Base-by-base conservation (phyloP, 2,888 invertebrate species). In the Selenia dentaria region DNA sequence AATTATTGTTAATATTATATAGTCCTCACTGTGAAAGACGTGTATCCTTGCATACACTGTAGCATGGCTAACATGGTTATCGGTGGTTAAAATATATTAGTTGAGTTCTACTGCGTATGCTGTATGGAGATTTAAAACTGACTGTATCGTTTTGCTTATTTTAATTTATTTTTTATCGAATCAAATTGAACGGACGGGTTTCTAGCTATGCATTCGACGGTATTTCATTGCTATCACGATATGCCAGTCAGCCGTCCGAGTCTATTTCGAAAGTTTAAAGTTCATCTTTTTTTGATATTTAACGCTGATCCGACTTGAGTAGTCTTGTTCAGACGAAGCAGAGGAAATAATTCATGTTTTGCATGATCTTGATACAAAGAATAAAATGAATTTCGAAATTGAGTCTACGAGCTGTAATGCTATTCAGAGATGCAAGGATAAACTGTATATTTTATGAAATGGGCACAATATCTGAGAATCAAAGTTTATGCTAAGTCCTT, bases 141-240 rank as follows among this genome's bases (percentile, higher is more conserved):
- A 4, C 20, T 27, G 16, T 40, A 66, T 28, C 18, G 68, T 64
- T 74, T 71, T 72, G 75, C 72, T 81, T 84, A 83, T 82, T 87
- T 89, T 89, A 88, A 89, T 89, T 90, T 87, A 77, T 88, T 90
- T 89, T 89, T 89, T 90, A 88, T 87, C 83, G 72, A 68, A 71
- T 79, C 78, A 79, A 82, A 84, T 87, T 82, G 82, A 80, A 83
- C 67, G 74, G 78, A 81, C 82, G 78, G 73, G 75, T 82, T 83
- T 74, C 76, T 74, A 75, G 74, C 74, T 74, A 76, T 80, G 76
- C 73, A 73, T 70, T 71, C 57, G 64, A 49, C 64, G 69, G 64
- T 68, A 74, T 77, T 78, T 68, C 67, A 62, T 63, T 68, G 65
- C 72, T 72, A 82, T 84, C 82, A 73, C 67, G 84, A 80, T 81